Evolutionary conservation across 2,888 invertebrate species (phyloP).

Genomic region (Volucella bombylans): DNA sequence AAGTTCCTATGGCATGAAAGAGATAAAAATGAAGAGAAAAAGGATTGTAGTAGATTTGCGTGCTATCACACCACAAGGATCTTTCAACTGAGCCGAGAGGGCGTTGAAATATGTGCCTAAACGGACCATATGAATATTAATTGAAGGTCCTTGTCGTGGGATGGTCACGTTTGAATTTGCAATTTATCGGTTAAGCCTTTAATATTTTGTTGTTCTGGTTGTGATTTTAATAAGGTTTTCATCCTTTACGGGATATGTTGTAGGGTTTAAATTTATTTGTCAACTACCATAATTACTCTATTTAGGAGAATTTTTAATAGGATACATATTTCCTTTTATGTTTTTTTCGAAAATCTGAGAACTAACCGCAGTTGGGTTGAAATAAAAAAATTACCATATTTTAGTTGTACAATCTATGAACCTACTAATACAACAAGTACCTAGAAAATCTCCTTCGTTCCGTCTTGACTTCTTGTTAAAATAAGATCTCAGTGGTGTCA

Average conservation of each 20-base stretch:
- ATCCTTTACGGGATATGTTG: background rate
- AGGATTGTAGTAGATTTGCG: constrained; percentile 46
- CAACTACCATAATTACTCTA: background rate
- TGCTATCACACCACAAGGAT: constrained; percentile 54
- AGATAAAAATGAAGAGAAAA: constrained; percentile 32
- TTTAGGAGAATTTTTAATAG: background rate
- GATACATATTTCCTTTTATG: no score
- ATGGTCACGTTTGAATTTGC: constrained; percentile 20
- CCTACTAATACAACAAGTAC: no score
- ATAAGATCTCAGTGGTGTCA: no score
- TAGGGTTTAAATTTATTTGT: constrained; percentile 1
- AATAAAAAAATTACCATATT: no score
- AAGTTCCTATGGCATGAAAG: background rate
- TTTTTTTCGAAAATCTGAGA: no score
- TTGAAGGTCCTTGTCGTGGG: constrained; percentile 23
- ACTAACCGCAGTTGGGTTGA: no score
- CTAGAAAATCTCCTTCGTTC: no score
- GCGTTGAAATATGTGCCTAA: constrained; percentile 36
- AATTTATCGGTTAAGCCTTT: constrained; percentile 17
- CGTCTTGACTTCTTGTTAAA: no score
- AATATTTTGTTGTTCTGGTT: background rate
- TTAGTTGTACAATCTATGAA: no score
- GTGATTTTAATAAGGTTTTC: background rate
- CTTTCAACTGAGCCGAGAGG: constrained; percentile 56
- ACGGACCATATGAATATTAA: constrained; percentile 57